Base-by-base conservation (phyloP, 2,888 invertebrate species). In the Eilema griseolum region DNA sequence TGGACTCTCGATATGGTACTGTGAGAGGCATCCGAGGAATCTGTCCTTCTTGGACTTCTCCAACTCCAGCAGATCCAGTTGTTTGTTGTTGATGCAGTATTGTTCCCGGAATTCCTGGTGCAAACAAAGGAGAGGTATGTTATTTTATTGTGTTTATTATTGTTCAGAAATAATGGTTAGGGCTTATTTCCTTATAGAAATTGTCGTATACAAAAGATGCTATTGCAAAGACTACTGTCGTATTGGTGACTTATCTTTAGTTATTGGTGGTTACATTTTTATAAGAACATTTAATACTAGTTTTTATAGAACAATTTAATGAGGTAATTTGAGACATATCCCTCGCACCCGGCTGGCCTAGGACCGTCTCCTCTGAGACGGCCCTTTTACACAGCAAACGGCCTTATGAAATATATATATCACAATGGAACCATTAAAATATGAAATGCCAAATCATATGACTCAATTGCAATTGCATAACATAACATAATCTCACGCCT, bases 71-170 rank as follows among this genome's bases (percentile, higher is more conserved):
- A 97, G 96, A 88, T 98, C 97, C 91, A 98, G 95, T 92, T 98
- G 98, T 89, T 98, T 97, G 94, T 97, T 98, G 90, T 97, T 98
- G 95, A 99, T 98, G 95, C 98, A 99, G 95, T 99, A 99, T 94
- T 98, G 98, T 90, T 99, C 98, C 83, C 98, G 96, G 92, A 99
- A 98, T 95, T 98, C 98, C 95, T 98, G 82, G 1, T n/a, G 96
- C 20, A 71, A 64, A 76, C 72, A 69, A 33, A 63, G 46, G 0
- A 11, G 0, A 52, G 28, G 26, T 3, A 8, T 26, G 33, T 24
- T 41, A 33, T 61, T 24, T 31, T 24, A 41, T 61, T 12, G 57
- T 26, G 46, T 1, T 52, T 5, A 52, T 52, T 14, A 28, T 31
- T 31, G 14, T 31, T 23, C 23, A 31, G 10, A 31, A 23, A 65